Conservation (phyloP, 64 coral and sea anemone genomes). For the Montipora capricornis region DNA sequence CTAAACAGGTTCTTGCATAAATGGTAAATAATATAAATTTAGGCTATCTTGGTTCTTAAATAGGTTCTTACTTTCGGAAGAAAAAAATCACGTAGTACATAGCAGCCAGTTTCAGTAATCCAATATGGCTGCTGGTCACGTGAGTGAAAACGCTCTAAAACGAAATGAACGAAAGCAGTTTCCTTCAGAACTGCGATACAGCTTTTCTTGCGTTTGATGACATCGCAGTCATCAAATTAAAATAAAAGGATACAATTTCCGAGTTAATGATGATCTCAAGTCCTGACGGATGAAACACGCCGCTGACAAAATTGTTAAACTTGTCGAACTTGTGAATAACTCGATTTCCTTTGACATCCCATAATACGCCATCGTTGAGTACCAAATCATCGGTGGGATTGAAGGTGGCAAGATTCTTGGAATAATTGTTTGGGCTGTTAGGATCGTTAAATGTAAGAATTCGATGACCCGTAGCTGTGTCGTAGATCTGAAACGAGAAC, state of each 20-base stretch:
- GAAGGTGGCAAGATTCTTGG: slow-evolving; percentile 91
- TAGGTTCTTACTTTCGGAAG: too few species aligned
- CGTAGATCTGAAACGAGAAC: slow-evolving; percentile 80
- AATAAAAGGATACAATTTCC: slow-evolving; percentile 95
- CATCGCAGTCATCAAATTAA: not conserved
- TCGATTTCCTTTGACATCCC: slow-evolving; percentile 87
- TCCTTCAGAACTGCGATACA: too few species aligned
- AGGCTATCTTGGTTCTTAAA: too few species aligned
- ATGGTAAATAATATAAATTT: too few species aligned
- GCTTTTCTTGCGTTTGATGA: not conserved
- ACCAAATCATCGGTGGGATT: slow-evolving; percentile 95
- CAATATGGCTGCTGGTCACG: too few species aligned
- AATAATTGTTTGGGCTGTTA: slow-evolving; percentile 84
- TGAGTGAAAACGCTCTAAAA: too few species aligned
- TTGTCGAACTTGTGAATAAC: slow-evolving; percentile 99
- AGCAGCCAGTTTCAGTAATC: too few species aligned
- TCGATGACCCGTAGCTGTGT: slow-evolving; percentile 80
- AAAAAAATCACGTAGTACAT: too few species aligned
- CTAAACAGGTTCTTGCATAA: too few species aligned
- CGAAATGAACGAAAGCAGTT: too few species aligned
- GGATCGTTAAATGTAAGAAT: slow-evolving; percentile 71
- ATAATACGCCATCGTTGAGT: slow-evolving; percentile 95
- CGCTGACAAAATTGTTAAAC: slow-evolving; percentile 97
- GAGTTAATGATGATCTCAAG: slow-evolving; percentile 98
- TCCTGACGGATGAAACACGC: slow-evolving; percentile 96